Percentiles rank a stretch among this genome's conserved stretches.
Conservation (phyloP, 2,888 invertebrate species). For the Athripsodes cinereus region DNA sequence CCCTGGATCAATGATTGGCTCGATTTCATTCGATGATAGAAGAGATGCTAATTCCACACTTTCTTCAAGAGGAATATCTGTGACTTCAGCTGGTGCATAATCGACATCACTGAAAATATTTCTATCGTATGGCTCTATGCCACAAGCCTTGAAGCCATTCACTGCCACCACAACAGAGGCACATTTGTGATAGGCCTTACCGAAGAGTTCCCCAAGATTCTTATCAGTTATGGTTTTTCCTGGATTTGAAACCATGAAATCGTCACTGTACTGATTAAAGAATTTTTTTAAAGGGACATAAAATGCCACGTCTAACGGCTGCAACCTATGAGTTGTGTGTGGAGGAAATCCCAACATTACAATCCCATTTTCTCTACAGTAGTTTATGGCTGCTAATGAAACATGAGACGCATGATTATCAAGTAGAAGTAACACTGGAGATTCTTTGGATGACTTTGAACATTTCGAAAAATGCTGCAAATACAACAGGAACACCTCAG, state of each 20-base stretch:
- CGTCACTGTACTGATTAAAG: conserved; percentile 32
- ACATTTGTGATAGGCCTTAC: conserved; percentile 26
- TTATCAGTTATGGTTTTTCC: conserved; percentile 30
- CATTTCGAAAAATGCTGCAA: conserved; percentile 10
- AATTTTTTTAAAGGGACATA: conserved; percentile 11
- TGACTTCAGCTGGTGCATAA: conserved; percentile 24
- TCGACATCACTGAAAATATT: conserved; percentile 30
- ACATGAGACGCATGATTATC: conserved; percentile 33
- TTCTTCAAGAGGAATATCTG: background rate
- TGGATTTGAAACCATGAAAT: conserved; percentile 30
- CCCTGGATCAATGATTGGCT: background rate
- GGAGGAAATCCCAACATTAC: conserved; percentile 29
- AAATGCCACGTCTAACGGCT: conserved; percentile 28
- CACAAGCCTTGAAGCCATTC: conserved; percentile 32
- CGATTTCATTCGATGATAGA: background rate
- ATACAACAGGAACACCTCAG: conserved; percentile 2
- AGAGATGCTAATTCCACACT: background rate
- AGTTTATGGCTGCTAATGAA: conserved; percentile 27
- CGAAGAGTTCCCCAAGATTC: conserved; percentile 30
- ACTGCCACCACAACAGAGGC: conserved; percentile 32
- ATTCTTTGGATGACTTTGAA: conserved; percentile 27
- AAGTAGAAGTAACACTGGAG: conserved; percentile 30
- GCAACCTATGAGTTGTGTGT: conserved; percentile 28
- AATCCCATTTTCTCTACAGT: conserved; percentile 28
- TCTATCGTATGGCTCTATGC: conserved; percentile 32